A percentile compares a stretch with the other conserved stretches of the same genome.
Evolutionary conservation across 2,888 invertebrate genomes (phyloP).

Genomic region (Loripinus fragilis): DNA sequence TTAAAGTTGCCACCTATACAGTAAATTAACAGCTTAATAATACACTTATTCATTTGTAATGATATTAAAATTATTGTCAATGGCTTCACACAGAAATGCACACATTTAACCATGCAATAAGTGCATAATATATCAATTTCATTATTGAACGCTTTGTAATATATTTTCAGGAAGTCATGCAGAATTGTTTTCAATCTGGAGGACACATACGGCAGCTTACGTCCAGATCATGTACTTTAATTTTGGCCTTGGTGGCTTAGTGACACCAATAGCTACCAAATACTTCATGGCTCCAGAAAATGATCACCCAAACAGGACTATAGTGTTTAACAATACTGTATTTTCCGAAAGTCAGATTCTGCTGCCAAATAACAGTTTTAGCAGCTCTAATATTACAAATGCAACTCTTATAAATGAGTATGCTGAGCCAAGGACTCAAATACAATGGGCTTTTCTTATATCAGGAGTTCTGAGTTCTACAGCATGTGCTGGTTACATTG

Average conservation of each 20-base stretch:
- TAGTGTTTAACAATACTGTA: neutral
- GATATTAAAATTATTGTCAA: too few species aligned
- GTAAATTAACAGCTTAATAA: too few species aligned
- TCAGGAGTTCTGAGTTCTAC: conserved; percentile 30
- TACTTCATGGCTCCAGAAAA: conserved; percentile 46
- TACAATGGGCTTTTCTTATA: conserved; percentile 50
- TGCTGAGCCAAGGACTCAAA: conserved; percentile 8
- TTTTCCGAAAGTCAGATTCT: neutral
- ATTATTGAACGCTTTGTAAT: too few species aligned
- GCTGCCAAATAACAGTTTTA: neutral
- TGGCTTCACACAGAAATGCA: too few species aligned
- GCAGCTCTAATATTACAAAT: neutral
- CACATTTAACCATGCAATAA: too few species aligned
- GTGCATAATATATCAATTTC: too few species aligned
- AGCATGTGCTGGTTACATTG: conserved; percentile 12
- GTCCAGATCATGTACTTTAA: conserved; percentile 62
- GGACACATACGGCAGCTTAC: conserved; percentile 51
- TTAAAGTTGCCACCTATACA: too few species aligned
- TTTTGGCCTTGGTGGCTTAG: conserved; percentile 57
- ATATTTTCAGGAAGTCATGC: conserved; percentile 72
- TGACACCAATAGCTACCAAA: conserved; percentile 59
- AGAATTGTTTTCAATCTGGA: conserved; percentile 54
- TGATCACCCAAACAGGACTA: neutral
- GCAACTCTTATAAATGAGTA: neutral
- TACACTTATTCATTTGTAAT: too few species aligned